Evolutionary conservation across 2,113 vertebrate genomes (phyloP), one percentile per base, ranked within the genome.

Genomic region (Zosterops hypoxanthus): DNA sequence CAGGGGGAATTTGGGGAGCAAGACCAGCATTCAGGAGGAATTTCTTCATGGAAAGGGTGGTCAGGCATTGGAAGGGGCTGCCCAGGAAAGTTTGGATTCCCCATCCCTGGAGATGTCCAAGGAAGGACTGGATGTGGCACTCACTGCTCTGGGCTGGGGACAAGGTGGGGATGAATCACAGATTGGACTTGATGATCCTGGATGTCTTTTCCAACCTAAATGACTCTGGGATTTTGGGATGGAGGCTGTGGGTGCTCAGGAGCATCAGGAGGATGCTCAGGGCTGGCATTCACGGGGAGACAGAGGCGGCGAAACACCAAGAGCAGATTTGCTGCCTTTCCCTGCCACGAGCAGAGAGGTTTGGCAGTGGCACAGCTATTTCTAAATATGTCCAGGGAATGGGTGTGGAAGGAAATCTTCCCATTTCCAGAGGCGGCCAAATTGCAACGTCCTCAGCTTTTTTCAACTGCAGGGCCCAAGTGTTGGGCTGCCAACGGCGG

Each of bases 391-490:
- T 96, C 95, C 73, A 83, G 93, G 88, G 87, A 96, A 96, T 96
- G 93, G 94, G 96, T 94, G 93, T 91, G 92, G 95, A 96, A 97
- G 95, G 95, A 94, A 97, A 94, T n/a, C 93, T 96, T 94, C 78
- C 93, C 93, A 94, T 97, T 80, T 90, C 56, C 8, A 94, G 94
- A 76, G 70, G 17, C 4, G 12, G 94, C 92, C 94, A 92, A 71
- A 90, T 80, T 96, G 93, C 92, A 91, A 47, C 44, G 66, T 50
- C 34, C 92, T 96, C 93, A 68, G 82, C 92, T 90, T 86, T 95
- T 95, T 86, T 42, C 57, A 80, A 33, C 17, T 5, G 82, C 33
- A 7, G 56, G 50, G 42, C 66, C 66, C 59, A 24, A 70, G 55
- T 0, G 36, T 49, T 16, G 3, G 0, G 0, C 82, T 77, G 93